These are phyloP conservation scores for Camponotus floridanus DNA, from an alignment of 1,140 invertebrate genomes.

Conservation along the genomic window DNA sequence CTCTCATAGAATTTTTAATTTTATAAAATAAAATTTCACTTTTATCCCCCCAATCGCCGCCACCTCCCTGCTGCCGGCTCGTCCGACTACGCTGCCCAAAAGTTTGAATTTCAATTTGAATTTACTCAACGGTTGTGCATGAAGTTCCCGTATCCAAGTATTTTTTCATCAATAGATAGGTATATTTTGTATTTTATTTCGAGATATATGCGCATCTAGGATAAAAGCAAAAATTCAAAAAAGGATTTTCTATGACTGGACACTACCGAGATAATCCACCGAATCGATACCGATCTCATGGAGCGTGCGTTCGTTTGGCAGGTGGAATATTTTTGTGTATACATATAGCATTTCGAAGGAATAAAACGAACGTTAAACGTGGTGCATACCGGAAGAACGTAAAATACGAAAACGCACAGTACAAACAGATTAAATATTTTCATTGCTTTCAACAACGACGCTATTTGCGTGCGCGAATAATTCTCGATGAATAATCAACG, in stretches of 20 bases:
- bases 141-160: conserved; percentile 1
- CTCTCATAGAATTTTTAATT: conserved; percentile 24
- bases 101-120: conserved; percentile 40
- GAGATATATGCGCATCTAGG: conserved; percentile 35
- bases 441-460: conserved; percentile 6
- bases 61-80: background rate
- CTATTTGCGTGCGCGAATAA: conserved; percentile 22
- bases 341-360: conserved; percentile 8
- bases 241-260: conserved; percentile 26
- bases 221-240: conserved; percentile 53
- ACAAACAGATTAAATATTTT: conserved; percentile 53
- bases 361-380: background rate
- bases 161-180: conserved; percentile 43
- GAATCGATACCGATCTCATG: conserved; percentile 22
- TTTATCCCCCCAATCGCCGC: background rate
- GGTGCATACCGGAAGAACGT: background rate
- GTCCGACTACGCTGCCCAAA: background rate
- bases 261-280: conserved; percentile 28
- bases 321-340: conserved; percentile 26
- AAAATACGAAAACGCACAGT: background rate
- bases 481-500: background rate
- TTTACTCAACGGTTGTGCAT: conserved; percentile 44
- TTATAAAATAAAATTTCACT: conserved; percentile 28
- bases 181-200: conserved; percentile 47
- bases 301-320: conserved; percentile 11